These are phyloP conservation scores for Propithecus perrieri DNA, from an alignment of 2,797 vertebrate genomes.

Conservation along the genomic window DNA sequence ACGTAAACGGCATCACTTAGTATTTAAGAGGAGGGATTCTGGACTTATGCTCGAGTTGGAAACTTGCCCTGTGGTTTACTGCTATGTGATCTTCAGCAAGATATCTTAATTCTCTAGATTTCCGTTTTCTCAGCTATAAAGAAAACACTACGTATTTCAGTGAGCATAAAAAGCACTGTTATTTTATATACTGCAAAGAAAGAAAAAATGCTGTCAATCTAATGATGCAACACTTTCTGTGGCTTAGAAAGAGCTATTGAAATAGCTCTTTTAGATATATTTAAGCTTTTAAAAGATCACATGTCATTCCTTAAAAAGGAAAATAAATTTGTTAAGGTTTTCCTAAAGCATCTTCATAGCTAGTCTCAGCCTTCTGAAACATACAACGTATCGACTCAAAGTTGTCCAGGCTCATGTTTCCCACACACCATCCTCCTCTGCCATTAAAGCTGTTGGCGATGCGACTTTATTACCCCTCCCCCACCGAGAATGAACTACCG, in stretches of 20 bases:
- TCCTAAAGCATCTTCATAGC: not conserved
- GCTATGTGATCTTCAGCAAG: not conserved
- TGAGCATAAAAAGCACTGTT: not conserved
- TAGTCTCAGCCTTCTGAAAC: not conserved
- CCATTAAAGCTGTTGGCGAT: not conserved
- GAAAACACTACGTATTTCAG: not conserved
- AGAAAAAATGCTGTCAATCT: not conserved
- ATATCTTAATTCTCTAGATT: not conserved
- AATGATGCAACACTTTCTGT: not conserved
- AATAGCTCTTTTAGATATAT: not conserved
- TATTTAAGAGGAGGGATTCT: not conserved
- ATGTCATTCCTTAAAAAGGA: not conserved
- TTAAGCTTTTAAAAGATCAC: not conserved
- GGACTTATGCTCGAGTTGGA: not conserved
- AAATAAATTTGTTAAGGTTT: not conserved
- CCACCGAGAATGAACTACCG: not conserved
- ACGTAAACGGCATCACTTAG: not conserved
- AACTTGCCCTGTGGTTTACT: not conserved
- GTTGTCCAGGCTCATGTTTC: not conserved
- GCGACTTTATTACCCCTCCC: too few species aligned
- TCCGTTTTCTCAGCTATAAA: not conserved
- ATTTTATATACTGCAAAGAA: not conserved
- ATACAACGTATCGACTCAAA: not conserved
- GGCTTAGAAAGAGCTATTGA: not conserved
- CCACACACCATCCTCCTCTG: not conserved